A percentile compares a stretch with the other conserved stretches of the same genome.
Conservation (phyloP, 2,113 vertebrate species). For the Triplophysa siluroides region DNA sequence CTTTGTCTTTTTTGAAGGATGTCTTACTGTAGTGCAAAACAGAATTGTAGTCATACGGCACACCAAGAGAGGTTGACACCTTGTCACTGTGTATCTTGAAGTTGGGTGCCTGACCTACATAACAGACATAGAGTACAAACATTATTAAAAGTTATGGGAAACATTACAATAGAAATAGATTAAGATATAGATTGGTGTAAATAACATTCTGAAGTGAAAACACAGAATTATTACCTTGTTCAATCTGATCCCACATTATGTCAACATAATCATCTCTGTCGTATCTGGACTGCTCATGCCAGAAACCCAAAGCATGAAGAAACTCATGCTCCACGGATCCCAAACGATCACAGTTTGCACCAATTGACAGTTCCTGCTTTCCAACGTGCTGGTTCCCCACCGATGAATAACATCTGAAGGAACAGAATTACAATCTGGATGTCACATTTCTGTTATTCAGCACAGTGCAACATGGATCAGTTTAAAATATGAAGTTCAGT, state of each 20-base stretch:
- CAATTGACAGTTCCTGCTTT: constrained; percentile 84
- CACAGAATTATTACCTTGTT: constrained; percentile 66
- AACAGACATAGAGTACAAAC: constrained; percentile 20
- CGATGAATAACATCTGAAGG: constrained; percentile 85
- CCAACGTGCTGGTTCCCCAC: constrained; percentile 80
- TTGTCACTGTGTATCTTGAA: constrained; percentile 78
- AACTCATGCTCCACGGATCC: constrained; percentile 86
- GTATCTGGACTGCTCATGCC: constrained; percentile 88
- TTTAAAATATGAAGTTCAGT: too few species aligned
- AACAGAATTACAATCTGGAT: background rate
- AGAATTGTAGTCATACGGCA: constrained; percentile 88
- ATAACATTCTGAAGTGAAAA: too few species aligned
- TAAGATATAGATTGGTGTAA: too few species aligned
- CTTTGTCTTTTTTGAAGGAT: constrained; percentile 76
- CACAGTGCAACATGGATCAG: too few species aligned
- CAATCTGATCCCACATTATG: constrained; percentile 83
- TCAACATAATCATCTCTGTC: constrained; percentile 85
- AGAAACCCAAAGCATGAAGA: constrained; percentile 87
- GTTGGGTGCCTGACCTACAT: constrained; percentile 80
- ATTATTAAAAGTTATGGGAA: background rate
- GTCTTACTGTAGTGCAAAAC: constrained; percentile 91
- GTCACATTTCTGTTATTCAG: background rate
- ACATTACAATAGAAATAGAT: background rate
- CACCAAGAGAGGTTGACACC: constrained; percentile 70
- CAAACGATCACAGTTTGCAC: constrained; percentile 78